Conservation (phyloP, 2,113 vertebrate genomes). For the Atherinomorus stipes region DNA sequence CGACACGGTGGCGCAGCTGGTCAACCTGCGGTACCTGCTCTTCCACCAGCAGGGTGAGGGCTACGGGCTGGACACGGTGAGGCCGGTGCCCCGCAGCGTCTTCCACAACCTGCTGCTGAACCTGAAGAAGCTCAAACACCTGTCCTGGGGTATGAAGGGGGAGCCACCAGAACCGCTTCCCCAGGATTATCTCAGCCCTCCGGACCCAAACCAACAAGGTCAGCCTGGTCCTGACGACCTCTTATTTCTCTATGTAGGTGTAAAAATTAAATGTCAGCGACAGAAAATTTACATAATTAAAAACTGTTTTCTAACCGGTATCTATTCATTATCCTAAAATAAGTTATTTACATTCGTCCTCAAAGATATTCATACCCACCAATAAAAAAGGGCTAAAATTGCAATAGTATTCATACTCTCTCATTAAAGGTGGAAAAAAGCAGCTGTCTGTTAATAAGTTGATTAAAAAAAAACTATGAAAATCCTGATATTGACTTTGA, state of each 20-base stretch:
- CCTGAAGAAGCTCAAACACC: slow-evolving; percentile 58
- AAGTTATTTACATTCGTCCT: too few relatives aligned
- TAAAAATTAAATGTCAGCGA: too few relatives aligned
- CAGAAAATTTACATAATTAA: too few relatives aligned
- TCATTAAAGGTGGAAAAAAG: too few relatives aligned
- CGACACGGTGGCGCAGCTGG: slow-evolving; percentile 29
- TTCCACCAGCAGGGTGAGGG: slow-evolving; percentile 73
- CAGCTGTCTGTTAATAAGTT: too few relatives aligned
- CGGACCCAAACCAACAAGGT: slow-evolving; percentile 56
- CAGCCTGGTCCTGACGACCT: background rate
- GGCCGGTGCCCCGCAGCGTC: slow-evolving; percentile 59
- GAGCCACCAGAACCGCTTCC: slow-evolving; percentile 63
- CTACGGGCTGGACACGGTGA: slow-evolving; percentile 61
- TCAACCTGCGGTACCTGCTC: slow-evolving; percentile 66
- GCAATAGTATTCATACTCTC: too few relatives aligned
- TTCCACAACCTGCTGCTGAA: slow-evolving; percentile 63
- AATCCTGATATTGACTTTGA: too few relatives aligned
- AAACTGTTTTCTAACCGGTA: too few relatives aligned
- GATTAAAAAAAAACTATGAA: too few relatives aligned
- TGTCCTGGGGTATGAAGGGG: slow-evolving; percentile 75
- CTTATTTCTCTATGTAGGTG: background rate
- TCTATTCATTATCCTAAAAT: too few relatives aligned
- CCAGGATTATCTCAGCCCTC: slow-evolving; percentile 66
- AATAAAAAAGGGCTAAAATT: too few relatives aligned
- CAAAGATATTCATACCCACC: too few relatives aligned